These are phyloP conservation scores for Scophthalmus maximus DNA, from an alignment of 2,113 vertebrate genomes.

Conservation along the genomic window DNA sequence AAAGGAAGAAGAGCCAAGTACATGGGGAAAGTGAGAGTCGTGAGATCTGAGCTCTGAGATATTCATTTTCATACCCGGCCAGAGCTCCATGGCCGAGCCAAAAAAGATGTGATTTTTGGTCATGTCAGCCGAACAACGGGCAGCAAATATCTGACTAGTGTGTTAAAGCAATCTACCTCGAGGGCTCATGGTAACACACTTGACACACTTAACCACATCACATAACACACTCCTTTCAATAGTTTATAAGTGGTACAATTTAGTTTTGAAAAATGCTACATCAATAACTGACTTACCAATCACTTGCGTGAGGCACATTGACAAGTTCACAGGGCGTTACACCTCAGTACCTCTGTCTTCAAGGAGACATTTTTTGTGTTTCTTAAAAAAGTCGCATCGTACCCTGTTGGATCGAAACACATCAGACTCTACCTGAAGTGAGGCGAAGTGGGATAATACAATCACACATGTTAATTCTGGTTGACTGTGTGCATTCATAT, in stretches of 20 bases:
- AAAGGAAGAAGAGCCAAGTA: not conserved
- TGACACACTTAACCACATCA: not conserved
- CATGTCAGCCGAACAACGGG: too few relatives aligned
- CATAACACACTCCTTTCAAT: not conserved
- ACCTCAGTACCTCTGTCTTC: slow-evolving; percentile 8
- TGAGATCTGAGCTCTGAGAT: not conserved
- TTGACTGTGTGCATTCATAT: not conserved
- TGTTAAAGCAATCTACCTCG: too few relatives aligned
- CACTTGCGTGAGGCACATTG: not conserved
- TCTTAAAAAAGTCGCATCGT: slow-evolving; percentile 17
- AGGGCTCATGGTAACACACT: not conserved
- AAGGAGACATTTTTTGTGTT: slow-evolving; percentile 21
- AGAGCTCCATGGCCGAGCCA: too few relatives aligned
- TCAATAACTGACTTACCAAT: not conserved
- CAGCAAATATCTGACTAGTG: too few relatives aligned
- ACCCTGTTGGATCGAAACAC: slow-evolving; percentile 26
- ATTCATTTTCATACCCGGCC: too few relatives aligned
- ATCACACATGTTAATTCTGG: not conserved
- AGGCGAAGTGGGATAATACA: slow-evolving; percentile 4
- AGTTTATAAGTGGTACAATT: not conserved
- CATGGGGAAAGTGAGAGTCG: not conserved
- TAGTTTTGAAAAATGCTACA: slow-evolving; percentile 22
- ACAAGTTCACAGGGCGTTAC: slow-evolving; percentile 14
- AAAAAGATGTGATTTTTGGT: too few relatives aligned
- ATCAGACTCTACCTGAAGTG: slow-evolving; percentile 18